Conservation (phyloP, 2,888 invertebrate genomes). For the Heliconius aoede region DNA sequence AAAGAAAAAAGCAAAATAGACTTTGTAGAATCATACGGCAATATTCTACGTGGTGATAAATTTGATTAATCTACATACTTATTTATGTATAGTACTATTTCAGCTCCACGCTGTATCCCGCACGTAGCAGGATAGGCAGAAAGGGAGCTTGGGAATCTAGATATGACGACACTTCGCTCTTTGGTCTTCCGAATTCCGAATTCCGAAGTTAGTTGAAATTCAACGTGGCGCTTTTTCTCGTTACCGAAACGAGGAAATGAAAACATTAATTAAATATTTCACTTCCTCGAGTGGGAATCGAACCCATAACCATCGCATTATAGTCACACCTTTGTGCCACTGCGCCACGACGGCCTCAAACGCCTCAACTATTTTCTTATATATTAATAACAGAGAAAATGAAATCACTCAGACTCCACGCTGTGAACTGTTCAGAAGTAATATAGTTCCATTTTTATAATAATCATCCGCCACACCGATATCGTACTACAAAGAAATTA, state of each 20-base stretch:
- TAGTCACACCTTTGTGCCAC: not conserved
- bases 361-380: not conserved
- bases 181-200: too few relatives aligned
- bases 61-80: not conserved
- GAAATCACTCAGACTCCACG: not conserved
- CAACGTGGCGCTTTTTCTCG: not conserved
- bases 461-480: constrained; percentile 11
- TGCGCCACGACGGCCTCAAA: not conserved
- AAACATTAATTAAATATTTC: not conserved
- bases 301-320: not conserved
- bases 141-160: not conserved
- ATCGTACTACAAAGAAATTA: constrained; percentile 18
- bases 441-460: constrained; percentile 15
- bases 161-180: not conserved
- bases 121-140: not conserved
- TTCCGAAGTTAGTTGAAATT: not conserved
- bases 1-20: constrained; percentile 40
- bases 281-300: not conserved
- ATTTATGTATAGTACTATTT: not conserved
- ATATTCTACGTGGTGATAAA: not conserved
- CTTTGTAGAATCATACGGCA: not conserved
- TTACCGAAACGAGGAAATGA: not conserved
- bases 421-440: constrained; percentile 13
- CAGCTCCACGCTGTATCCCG: not conserved
- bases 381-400: constrained; percentile 2